Conservation (phyloP, 2,113 vertebrate species). For the Piliocolobus tephrosceles region DNA sequence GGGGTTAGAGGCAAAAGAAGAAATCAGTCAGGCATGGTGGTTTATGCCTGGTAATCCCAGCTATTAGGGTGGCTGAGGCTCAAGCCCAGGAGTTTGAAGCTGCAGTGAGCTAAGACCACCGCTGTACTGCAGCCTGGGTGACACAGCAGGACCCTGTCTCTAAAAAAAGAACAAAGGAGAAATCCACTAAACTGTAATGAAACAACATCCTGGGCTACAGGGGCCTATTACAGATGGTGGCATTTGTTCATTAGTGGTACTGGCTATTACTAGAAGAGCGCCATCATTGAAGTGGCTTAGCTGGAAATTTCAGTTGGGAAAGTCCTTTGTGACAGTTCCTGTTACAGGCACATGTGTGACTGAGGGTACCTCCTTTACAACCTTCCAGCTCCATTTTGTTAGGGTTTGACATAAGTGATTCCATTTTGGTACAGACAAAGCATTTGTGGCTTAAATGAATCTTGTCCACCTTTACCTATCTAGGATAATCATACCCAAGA, state of each 20-base stretch:
- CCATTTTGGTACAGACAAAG: not conserved
- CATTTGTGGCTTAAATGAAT: not conserved
- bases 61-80: too few species aligned
- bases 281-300: not conserved
- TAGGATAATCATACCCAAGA: not conserved
- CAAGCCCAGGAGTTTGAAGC: too few species aligned
- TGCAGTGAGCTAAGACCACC: too few species aligned
- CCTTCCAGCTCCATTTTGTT: not conserved
- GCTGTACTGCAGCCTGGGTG: too few species aligned
- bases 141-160: too few species aligned
- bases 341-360: not conserved
- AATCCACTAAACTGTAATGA: not conserved
- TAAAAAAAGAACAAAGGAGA: not conserved
- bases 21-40: not conserved
- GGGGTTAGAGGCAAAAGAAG: not conserved
- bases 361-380: not conserved
- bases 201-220: not conserved
- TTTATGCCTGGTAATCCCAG: too few species aligned
- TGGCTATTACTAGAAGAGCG: not conserved
- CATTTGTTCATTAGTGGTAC: not conserved
- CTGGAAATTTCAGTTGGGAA: not conserved
- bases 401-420: not conserved
- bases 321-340: not conserved
- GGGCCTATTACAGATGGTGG: not conserved
- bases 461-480: not conserved